phyloP scores from a whole-genome alignment of 2,888 invertebrate genomes.

The Pterostichus madidus region DNA sequence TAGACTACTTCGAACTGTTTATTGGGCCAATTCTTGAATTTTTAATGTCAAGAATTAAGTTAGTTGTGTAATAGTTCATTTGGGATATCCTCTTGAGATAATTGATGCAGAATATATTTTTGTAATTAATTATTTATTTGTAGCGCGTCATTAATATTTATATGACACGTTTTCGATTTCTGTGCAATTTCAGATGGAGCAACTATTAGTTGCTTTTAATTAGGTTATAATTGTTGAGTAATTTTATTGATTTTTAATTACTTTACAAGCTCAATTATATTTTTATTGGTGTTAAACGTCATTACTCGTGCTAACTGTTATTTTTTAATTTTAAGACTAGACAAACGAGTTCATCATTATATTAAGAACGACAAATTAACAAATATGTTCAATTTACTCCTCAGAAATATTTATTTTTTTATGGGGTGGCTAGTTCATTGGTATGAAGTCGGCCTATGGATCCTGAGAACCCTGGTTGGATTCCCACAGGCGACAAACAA shows the following conservation, averaged over 20 bases:
- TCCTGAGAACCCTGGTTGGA: too few relatives aligned
- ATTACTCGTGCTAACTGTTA: neutral
- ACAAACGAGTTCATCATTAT: neutral
- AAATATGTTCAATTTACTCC: too few relatives aligned
- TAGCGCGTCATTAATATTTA: conserved; percentile 49
- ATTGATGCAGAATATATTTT: conserved; percentile 40
- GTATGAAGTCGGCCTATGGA: too few relatives aligned
- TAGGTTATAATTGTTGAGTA: conserved; percentile 36
- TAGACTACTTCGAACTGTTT: conserved; percentile 2
- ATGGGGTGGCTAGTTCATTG: too few relatives aligned
- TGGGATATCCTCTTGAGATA: conserved; percentile 54
- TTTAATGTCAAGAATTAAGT: neutral
- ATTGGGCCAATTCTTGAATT: conserved; percentile 47
- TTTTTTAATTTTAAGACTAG: neutral
- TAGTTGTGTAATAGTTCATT: conserved; percentile 41
- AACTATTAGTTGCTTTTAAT: conserved; percentile 12
- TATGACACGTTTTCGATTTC: conserved; percentile 45
- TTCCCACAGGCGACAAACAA: too few relatives aligned
- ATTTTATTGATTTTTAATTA: conserved; percentile 41
- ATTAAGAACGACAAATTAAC: too few relatives aligned
- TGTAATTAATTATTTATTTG: conserved; percentile 54
- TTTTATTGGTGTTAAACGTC: conserved; percentile 2
- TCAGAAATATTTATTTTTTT: too few relatives aligned
- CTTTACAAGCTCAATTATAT: neutral
- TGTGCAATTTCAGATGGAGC: conserved; percentile 29